These are phyloP conservation scores for Rugalucina vietnamica DNA, from an alignment of 2,888 invertebrate genomes.

Conservation along the genomic window DNA sequence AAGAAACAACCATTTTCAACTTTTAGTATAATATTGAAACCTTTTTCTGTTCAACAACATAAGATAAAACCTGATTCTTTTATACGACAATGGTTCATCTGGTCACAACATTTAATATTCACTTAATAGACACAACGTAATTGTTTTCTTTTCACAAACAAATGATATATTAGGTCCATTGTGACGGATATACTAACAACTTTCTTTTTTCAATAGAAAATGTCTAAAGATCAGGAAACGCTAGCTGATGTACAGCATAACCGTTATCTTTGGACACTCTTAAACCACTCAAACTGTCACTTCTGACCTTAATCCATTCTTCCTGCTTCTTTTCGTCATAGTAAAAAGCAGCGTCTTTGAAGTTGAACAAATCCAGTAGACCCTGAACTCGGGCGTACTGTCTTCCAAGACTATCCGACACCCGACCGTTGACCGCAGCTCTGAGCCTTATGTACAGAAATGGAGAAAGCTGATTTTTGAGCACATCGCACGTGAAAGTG, in stretches of 20 bases:
- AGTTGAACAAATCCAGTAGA: neutral
- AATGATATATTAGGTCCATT: no score
- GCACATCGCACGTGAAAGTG: neutral
- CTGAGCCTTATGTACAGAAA: neutral
- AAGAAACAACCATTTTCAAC: no score
- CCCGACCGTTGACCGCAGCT: neutral
- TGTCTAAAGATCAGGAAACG: neutral
- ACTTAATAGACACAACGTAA: no score
- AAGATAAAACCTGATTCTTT: no score
- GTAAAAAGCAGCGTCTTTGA: neutral
- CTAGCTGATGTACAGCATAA: neutral
- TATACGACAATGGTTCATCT: no score
- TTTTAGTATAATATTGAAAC: no score
- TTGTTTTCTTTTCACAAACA: no score
- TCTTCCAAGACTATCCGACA: neutral
- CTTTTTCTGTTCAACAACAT: no score
- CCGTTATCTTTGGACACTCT: neutral
- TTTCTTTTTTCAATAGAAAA: no score
- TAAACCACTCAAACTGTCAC: neutral
- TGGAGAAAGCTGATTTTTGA: neutral
- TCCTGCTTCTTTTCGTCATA: neutral
- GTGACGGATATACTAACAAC: no score
- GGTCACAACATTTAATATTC: no score
- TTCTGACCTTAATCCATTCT: neutral
- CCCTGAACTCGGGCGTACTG: neutral